phyloP scores from a whole-genome alignment of 2,113 vertebrate genomes.

The Antigone vipio region DNA sequence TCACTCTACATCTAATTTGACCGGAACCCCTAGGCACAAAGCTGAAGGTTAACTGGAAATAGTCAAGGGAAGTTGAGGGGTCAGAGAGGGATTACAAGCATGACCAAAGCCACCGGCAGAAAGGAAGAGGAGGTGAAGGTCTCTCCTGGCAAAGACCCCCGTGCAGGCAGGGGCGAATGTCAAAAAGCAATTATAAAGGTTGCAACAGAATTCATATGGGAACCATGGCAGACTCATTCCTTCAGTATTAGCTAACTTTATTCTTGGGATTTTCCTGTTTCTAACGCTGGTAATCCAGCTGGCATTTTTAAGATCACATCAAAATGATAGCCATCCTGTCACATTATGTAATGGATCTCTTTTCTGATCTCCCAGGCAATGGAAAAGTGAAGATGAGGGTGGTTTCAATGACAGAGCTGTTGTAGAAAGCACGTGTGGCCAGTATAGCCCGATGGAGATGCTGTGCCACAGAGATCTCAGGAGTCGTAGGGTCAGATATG shows the following conservation, averaged over 20 bases:
- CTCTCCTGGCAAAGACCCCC: neutral
- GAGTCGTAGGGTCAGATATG: neutral
- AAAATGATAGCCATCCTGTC: neutral
- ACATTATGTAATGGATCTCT: neutral
- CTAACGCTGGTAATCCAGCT: neutral
- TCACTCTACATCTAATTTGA: neutral
- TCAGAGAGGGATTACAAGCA: neutral
- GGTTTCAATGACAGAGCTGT: neutral
- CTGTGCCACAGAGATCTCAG: neutral
- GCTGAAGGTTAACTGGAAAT: neutral
- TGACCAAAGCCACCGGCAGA: neutral
- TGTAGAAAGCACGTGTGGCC: rapidly evolving
- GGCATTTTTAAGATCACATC: neutral
- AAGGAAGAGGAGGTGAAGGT: neutral
- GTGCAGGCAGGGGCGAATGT: neutral
- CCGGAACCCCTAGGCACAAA: neutral
- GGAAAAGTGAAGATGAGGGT: neutral
- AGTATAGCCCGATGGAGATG: neutral
- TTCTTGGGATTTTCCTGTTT: neutral
- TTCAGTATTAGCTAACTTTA: neutral
- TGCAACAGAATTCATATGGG: neutral
- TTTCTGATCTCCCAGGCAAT: neutral
- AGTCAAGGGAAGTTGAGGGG: neutral
- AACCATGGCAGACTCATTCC: neutral
- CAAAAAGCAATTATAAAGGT: neutral